Evolutionary conservation across 2,888 invertebrate genomes (phyloP).

Genomic region (Nomada lathburiana): DNA sequence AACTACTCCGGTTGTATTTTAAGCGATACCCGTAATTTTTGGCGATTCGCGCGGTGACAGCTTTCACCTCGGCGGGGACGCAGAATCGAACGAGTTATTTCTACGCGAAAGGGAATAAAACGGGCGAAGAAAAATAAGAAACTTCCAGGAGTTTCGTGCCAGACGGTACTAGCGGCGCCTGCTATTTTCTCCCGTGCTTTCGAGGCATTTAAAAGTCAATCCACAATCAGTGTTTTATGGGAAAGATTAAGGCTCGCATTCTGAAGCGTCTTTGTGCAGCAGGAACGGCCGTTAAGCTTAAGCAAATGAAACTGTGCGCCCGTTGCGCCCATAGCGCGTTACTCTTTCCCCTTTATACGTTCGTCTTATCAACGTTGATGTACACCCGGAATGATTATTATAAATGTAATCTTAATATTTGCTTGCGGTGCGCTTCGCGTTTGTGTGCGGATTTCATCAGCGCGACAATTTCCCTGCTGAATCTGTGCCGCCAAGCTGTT

Average conservation of each 20-base stretch:
- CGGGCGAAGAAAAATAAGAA: conserved; percentile 46
- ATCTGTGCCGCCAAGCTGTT: conserved; percentile 4
- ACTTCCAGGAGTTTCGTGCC: conserved; percentile 51
- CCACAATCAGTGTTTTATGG: conserved; percentile 58
- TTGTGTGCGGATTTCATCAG: conserved; percentile 36
- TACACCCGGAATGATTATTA: conserved; percentile 28
- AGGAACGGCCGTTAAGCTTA: conserved; percentile 49
- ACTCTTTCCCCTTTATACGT: not conserved
- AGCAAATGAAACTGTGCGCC: conserved; percentile 51
- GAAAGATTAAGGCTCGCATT: conserved; percentile 52
- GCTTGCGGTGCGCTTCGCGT: not conserved
- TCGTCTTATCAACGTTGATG: not conserved
- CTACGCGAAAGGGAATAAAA: conserved; percentile 17
- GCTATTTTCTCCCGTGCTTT: conserved; percentile 54
- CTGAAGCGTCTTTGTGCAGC: conserved; percentile 40
- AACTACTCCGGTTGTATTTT: not conserved
- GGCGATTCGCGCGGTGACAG: not conserved
- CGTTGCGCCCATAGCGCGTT: conserved; percentile 32
- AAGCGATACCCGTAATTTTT: not conserved
- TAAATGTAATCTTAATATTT: conserved; percentile 36
- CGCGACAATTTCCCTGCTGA: conserved; percentile 28
- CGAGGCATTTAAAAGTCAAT: conserved; percentile 61
- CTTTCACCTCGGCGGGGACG: conserved; percentile 4
- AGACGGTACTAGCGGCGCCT: conserved; percentile 48
- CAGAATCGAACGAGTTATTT: conserved; percentile 29